Base-by-base conservation (phyloP, 2,888 invertebrate genomes). In the Amblyteles armatorius region DNA sequence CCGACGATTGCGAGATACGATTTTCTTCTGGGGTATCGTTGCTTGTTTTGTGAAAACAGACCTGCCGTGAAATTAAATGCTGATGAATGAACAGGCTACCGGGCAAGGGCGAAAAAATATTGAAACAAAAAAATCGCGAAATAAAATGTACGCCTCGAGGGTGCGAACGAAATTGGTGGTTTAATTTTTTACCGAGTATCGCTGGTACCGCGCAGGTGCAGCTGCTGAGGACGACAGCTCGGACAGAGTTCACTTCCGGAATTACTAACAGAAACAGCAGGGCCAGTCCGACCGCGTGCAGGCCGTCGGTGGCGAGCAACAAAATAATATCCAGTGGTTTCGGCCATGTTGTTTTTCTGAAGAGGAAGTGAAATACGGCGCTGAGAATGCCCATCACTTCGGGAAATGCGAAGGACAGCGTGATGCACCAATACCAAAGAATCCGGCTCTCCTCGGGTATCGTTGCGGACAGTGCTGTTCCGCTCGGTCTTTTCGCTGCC, bases 161-260 rank as follows among this genome's bases (percentile, higher is more conserved):
- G 3, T 11, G 44, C 3, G 13, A 44, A 44, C 2, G 13, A 44
- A 44, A 13, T 44, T 44, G 13, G 13, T 3, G 44, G 9, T 13
- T 57, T 11, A 19, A 50, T 29, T 67, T 80, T 65, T 29, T 95
- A 95, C 97, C 96, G 40, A 97, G 94, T 82, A 98, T 88, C n/a
- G 96, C 96, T 0, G 99, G 99, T 13, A 98, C 93, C 88, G 98
- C 95, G 91, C 97, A 98, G 87, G 98, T 95, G 29, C 97, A 97
- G 93, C 97, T 98, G 91, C 97, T 97, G 76, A 98, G 94, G 96
- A 98, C 97, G 0, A 97, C 96, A 0, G 97, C 98, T 92, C 97
- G 97, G 11, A 97, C 95, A 0, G 97, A 96, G 93, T 98, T 97
- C 88, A 98, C 92, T 87, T 97, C 95, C 0, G 98, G 98, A 52